A percentile compares a stretch with the other conserved stretches of the same genome.
Conservation (phyloP, 1,140 invertebrate genomes). For the Aphelenchoides besseyi region DNA sequence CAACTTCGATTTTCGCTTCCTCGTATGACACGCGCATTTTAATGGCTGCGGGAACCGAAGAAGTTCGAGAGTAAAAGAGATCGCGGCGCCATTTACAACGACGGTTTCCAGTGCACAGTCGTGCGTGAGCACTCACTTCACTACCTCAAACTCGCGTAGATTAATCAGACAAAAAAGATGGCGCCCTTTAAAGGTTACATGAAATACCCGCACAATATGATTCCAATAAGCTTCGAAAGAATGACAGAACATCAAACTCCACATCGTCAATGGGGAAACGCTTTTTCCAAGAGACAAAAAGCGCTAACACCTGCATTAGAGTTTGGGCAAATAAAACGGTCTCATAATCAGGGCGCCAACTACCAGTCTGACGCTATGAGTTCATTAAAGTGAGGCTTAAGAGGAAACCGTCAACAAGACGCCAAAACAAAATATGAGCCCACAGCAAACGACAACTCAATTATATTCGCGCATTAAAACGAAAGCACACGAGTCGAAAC, state of each 20-base stretch:
- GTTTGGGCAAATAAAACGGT: too few species aligned
- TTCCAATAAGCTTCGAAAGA: too few species aligned
- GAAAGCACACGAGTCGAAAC: background rate
- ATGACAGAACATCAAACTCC: too few species aligned
- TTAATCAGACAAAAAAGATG: background rate
- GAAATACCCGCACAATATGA: too few species aligned
- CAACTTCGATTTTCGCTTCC: background rate
- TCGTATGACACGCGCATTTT: background rate
- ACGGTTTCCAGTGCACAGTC: background rate
- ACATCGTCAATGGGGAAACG: too few species aligned
- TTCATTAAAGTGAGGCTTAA: too few species aligned
- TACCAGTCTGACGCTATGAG: too few species aligned
- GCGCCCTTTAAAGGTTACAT: too few species aligned
- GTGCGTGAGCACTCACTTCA: background rate
- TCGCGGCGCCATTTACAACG: background rate
- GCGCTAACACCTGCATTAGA: too few species aligned
- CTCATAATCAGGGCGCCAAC: too few species aligned
- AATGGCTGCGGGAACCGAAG: background rate
- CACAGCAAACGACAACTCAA: background rate
- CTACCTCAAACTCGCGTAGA: background rate
- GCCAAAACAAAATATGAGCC: background rate
- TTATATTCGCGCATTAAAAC: constrained; percentile 1
- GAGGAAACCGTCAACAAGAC: too few species aligned
- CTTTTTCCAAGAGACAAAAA: too few species aligned
- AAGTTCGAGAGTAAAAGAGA: background rate